Conservation (phyloP, 2,888 invertebrate genomes). For the Drosophila emarginata region DNA sequence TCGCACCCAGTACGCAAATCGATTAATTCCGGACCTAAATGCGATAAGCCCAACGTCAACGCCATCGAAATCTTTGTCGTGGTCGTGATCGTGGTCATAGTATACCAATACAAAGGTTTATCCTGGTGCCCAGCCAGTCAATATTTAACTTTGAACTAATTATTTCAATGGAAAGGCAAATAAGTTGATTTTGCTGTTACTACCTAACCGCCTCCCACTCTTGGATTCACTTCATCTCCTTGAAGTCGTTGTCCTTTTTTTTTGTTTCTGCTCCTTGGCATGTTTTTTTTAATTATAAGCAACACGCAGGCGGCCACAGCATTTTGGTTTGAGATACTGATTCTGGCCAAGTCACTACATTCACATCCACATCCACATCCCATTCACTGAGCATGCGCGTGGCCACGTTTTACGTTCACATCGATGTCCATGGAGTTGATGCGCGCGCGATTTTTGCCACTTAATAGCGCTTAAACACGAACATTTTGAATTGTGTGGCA, state of each 20-base stretch:
- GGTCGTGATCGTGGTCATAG: slow-evolving; percentile 11
- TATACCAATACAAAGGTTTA: slow-evolving; percentile 21
- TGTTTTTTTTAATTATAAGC: slow-evolving; percentile 78
- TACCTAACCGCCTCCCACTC: not conserved
- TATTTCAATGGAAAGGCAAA: slow-evolving; percentile 81
- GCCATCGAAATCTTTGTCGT: not conserved
- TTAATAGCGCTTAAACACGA: slow-evolving; percentile 82
- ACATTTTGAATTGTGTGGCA: slow-evolving; percentile 74
- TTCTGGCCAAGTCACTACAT: not conserved
- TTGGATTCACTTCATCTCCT: slow-evolving; percentile 9
- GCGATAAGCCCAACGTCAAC: slow-evolving; percentile 62
- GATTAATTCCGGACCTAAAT: slow-evolving; percentile 74
- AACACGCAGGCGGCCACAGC: slow-evolving; percentile 69
- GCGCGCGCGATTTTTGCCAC: slow-evolving; percentile 77
- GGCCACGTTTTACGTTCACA: slow-evolving; percentile 53
- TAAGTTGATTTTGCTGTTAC: slow-evolving; percentile 65
- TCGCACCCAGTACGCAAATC: slow-evolving; percentile 80
- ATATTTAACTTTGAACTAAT: slow-evolving; percentile 81
- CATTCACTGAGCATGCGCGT: slow-evolving; percentile 67
- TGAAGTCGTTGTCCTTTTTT: not conserved
- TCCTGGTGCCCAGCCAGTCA: slow-evolving; percentile 52
- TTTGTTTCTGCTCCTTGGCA: slow-evolving; percentile 46
- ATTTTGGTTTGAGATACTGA: not conserved
- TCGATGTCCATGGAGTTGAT: slow-evolving; percentile 58
- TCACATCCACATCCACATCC: slow-evolving; percentile 3